Conservation (phyloP, 2,113 vertebrate genomes). For the Urocitellus parryii region DNA sequence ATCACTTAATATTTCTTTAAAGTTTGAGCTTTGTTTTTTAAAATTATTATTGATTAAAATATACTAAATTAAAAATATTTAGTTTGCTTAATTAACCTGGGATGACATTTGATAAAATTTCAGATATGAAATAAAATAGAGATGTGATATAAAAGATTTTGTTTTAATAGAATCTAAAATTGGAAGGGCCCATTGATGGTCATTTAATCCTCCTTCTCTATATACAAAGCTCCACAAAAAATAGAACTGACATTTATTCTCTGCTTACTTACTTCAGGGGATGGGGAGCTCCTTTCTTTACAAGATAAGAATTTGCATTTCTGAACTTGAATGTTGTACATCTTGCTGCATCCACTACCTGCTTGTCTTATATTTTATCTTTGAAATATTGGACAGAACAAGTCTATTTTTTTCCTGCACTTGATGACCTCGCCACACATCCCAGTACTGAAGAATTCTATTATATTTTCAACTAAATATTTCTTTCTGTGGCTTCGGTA, state of each 20-base stretch:
- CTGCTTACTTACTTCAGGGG: not conserved
- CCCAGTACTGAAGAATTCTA: not conserved
- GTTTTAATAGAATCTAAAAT: conserved; percentile 3
- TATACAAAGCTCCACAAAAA: not conserved
- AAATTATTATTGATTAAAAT: conserved; percentile 14
- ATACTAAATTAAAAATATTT: not conserved
- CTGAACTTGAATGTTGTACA: not conserved
- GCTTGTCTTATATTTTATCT: not conserved
- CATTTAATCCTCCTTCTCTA: not conserved
- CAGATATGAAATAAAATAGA: not conserved
- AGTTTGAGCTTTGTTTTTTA: not conserved
- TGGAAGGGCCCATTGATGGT: not conserved
- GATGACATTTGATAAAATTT: conserved; percentile 31
- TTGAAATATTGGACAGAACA: not conserved
- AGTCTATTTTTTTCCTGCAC: not conserved
- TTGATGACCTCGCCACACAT: not conserved
- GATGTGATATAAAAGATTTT: not conserved
- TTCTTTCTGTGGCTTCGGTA: not conserved
- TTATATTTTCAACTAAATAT: not conserved
- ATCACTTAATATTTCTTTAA: conserved; percentile 22
- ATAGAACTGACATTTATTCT: not conserved
- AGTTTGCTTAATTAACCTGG: conserved; percentile 42
- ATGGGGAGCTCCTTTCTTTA: not conserved
- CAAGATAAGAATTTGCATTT: not conserved
- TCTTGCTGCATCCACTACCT: not conserved